Base-by-base conservation (phyloP, 2,888 invertebrate genomes). In the Onthophagus sagittarius region DNA sequence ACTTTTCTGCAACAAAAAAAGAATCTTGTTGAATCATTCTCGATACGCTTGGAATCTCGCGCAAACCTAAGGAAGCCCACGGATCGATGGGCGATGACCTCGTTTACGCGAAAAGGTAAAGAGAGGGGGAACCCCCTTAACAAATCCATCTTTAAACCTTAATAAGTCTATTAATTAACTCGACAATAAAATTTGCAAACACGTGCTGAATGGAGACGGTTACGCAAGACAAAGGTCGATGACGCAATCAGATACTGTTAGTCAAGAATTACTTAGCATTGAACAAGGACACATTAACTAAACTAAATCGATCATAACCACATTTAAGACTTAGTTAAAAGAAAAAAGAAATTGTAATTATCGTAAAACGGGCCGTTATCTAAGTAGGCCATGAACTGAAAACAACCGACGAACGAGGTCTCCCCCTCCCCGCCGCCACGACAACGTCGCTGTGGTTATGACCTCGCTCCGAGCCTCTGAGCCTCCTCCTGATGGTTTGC, bases 1-100 rank as follows among this genome's bases (percentile, higher is more conserved):
- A 73, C 70, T 75, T 70, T 70, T 73, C 75, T 75, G 73, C 31
- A 75, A 53, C n/a, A 69, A 62, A 71, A 23, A 63, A 62, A 71
- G 9, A 53, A 63, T 63, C n/a, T 15, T 14, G n/a, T 63, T 63
- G 15, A 11, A 63, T 13, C 63, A 53, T 9, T 11, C 39, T 53
- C 11, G 15, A 15, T 14, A 14, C 14, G 15, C 11, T 63, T 63
- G 7, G 63, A 63, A 15, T 15, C 15, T 63, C 5, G 6, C 15
- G 5, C 63, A 6, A 23, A 23, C 23, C 23, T 23, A 23, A 63
- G 63, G 63, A 63, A 63, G 13, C 15, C 63, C 14, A 63, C 15
- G 7, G 15, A 63, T 15, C 63, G 63, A 63, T 14, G 23, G 64
- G 13, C 15, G 64, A 13, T 15, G 14, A 6, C 9, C 39, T 53